Conservation (phyloP, 2,113 vertebrate species). For the Epinephelus cyanopodus region DNA sequence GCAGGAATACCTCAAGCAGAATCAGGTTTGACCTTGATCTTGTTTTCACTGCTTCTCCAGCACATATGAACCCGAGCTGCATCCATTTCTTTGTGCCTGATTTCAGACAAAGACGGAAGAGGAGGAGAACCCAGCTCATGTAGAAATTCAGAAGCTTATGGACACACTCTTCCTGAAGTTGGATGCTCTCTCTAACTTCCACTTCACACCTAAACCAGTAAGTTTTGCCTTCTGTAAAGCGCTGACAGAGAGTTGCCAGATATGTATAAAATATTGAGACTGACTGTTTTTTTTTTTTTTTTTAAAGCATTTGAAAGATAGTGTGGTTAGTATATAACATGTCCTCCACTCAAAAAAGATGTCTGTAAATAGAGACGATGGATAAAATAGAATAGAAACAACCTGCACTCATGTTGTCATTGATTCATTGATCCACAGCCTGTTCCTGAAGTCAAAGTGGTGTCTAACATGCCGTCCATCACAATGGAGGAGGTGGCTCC, state of each 20-base stretch:
- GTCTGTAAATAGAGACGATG: not conserved
- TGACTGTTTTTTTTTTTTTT: not conserved
- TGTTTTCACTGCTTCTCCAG: not conserved
- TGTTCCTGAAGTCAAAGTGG: conserved; percentile 94
- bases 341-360: not conserved
- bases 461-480: conserved; percentile 94
- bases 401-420: conserved; percentile 1
- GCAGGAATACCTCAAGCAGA: conserved; percentile 94
- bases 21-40: conserved; percentile 85
- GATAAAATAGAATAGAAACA: not conserved
- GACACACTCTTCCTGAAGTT: conserved; percentile 94
- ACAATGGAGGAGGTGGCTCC: conserved; percentile 97
- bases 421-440: conserved; percentile 82
- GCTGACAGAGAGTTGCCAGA: not conserved
- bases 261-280: not conserved
- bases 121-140: conserved; percentile 92
- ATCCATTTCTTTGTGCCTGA: not conserved
- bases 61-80: not conserved
- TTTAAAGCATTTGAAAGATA: not conserved
- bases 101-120: conserved; percentile 90
- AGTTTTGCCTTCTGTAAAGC: conserved; percentile 65
- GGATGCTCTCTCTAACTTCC: conserved; percentile 97
- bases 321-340: not conserved
- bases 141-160: conserved; percentile 95
- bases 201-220: conserved; percentile 97